Conservation (phyloP, 2,888 invertebrate species). For the Thymelicus acteon region DNA sequence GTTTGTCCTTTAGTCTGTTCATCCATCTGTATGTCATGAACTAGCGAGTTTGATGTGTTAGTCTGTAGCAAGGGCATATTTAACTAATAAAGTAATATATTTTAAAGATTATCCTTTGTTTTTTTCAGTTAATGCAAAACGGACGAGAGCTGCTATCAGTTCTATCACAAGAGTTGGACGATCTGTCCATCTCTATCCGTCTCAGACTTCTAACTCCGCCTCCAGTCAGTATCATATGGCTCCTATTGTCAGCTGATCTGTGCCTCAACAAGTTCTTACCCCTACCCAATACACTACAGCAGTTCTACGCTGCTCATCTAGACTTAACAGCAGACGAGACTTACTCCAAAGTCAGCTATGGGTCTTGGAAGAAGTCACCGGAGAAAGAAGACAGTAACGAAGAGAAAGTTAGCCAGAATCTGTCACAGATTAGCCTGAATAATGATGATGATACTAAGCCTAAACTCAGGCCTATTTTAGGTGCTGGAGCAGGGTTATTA, state of each 20-base stretch:
- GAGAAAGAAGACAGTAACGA: conserved; percentile 59
- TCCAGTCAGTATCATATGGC: conserved; percentile 72
- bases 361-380: conserved; percentile 73
- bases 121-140: conserved; percentile 76
- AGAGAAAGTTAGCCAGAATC: conserved; percentile 63
- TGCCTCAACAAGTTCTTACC: conserved; percentile 79
- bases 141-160: conserved; percentile 73
- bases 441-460: conserved; percentile 72
- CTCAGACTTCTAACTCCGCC: conserved; percentile 69
- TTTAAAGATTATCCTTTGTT: no score
- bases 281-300: conserved; percentile 72
- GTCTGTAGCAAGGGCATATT: no score
- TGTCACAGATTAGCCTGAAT: conserved; percentile 65
- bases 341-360: conserved; percentile 75
- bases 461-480: conserved; percentile 73
- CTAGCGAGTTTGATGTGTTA: no score
- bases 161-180: conserved; percentile 69
- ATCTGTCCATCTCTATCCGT: conserved; percentile 71
- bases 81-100: no score
- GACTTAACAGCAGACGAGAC: conserved; percentile 69
- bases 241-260: conserved; percentile 70
- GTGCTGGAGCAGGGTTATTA: conserved; percentile 70
- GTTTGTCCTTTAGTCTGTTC: no score
- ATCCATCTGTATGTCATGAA: no score
- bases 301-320: conserved; percentile 76